These are phyloP conservation scores for Lepilemur ruficaudatus DNA, from an alignment of 2,797 vertebrate species.

Conservation along the genomic window DNA sequence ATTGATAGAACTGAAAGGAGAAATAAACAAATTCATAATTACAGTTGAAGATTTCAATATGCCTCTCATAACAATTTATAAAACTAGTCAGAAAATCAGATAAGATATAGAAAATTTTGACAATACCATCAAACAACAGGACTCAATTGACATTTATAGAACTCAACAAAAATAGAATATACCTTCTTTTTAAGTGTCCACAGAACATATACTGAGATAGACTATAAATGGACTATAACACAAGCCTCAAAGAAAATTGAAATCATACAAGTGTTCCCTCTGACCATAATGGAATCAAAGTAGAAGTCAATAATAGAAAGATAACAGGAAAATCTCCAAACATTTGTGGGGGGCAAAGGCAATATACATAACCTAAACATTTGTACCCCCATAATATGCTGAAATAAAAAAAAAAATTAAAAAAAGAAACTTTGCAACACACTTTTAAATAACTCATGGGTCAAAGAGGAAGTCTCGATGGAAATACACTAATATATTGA, in stretches of 20 bases:
- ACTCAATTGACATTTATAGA: not conserved
- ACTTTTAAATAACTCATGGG: not conserved
- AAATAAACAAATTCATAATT: not conserved
- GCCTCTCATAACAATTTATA: not conserved
- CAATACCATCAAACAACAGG: not conserved
- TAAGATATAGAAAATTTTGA: not conserved
- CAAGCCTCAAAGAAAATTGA: not conserved
- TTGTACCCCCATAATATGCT: too few species aligned
- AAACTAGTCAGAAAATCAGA: not conserved
- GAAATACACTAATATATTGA: not conserved
- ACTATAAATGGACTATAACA: not conserved
- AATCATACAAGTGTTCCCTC: not conserved
- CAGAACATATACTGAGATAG: not conserved
- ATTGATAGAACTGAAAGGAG: not conserved
- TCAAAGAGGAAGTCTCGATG: not conserved
- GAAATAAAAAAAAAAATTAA: not conserved
- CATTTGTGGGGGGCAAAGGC: not conserved
- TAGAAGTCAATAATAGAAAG: not conserved
- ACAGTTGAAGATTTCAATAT: not conserved
- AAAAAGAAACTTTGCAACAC: not conserved
- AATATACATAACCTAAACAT: too few species aligned
- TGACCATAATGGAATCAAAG: not conserved
- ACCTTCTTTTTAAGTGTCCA: not conserved
- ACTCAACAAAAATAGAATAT: not conserved
- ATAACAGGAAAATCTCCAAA: not conserved